Evolutionary conservation across 2,797 vertebrate genomes (phyloP).

Genomic region (Epinephelus coioides): DNA sequence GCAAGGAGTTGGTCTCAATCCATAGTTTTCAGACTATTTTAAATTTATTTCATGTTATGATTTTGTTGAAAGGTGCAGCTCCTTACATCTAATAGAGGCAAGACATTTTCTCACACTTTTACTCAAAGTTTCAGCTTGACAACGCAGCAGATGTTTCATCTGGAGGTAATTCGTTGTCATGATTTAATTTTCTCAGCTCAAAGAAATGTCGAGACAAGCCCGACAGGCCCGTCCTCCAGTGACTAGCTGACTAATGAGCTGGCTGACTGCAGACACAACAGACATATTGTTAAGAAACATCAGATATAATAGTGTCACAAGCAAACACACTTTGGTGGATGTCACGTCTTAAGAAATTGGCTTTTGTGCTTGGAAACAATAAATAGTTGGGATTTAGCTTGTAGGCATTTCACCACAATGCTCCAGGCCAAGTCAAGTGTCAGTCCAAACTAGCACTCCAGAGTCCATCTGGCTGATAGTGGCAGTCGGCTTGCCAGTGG

Average conservation of each 20-base stretch:
- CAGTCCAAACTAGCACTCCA: slow-evolving; percentile 32
- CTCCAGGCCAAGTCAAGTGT: slow-evolving; percentile 40
- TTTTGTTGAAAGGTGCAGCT: neutral
- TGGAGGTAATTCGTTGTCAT: slow-evolving; percentile 38
- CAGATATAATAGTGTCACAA: slow-evolving; percentile 30
- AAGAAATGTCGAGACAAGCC: slow-evolving; percentile 36
- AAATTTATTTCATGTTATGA: neutral
- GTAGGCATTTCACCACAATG: slow-evolving; percentile 20
- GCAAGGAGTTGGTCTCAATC: neutral
- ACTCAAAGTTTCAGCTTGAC: slow-evolving; percentile 16
- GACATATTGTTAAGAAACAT: slow-evolving; percentile 51
- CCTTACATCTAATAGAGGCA: neutral
- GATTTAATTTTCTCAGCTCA: slow-evolving; percentile 44
- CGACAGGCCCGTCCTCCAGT: slow-evolving; percentile 50
- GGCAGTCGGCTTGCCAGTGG: slow-evolving; percentile 24
- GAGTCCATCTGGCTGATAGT: slow-evolving; percentile 48
- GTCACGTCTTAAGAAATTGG: slow-evolving; percentile 26
- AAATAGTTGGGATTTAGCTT: slow-evolving; percentile 22
- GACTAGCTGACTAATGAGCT: slow-evolving; percentile 67
- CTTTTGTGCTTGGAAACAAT: slow-evolving; percentile 43
- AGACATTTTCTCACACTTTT: slow-evolving; percentile 4
- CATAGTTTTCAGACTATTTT: neutral
- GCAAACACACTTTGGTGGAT: slow-evolving; percentile 33
- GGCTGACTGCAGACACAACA: slow-evolving; percentile 52
- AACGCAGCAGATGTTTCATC: slow-evolving; percentile 28